Conservation (phyloP, 1,140 invertebrate species). For the Macrostomum lignano region DNA sequence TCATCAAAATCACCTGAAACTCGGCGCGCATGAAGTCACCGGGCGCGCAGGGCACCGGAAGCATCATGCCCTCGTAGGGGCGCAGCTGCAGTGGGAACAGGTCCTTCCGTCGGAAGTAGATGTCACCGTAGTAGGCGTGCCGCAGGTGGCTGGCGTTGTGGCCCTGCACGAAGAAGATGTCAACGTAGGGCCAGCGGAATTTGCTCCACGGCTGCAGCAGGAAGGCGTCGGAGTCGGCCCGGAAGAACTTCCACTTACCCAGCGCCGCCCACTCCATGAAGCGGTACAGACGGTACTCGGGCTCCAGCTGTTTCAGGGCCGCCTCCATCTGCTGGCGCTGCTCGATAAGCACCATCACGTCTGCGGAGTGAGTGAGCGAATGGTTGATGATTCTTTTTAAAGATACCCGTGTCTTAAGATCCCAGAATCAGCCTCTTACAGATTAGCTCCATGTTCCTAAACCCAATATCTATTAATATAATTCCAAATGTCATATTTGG, state of each 20-base stretch:
- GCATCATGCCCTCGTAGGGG: conserved; percentile 6
- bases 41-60: conserved; percentile 7
- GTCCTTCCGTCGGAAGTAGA: conserved; percentile 9
- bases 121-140: conserved; percentile 9
- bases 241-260: conserved; percentile 13
- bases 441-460: no score
- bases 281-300: conserved; percentile 6
- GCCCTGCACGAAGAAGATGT: conserved; percentile 9
- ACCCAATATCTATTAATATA: no score
- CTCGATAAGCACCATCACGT: conserved; percentile 11
- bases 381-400: no score
- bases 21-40: conserved; percentile 3
- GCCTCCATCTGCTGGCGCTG: conserved; percentile 8
- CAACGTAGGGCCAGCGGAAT: conserved; percentile 10
- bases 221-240: conserved; percentile 5
- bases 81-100: conserved; percentile 9
- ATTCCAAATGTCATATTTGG: no score
- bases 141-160: conserved; percentile 9
- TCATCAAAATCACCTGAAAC: no score
- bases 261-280: not conserved
- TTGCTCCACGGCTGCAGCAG: conserved; percentile 4
- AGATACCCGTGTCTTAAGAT: no score
- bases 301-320: conserved; percentile 7
- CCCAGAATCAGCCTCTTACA: no score
- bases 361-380: no score